Percentiles rank a stretch among this genome's conserved stretches.
Evolutionary conservation across 35 echinoderm and acorn worm genomes (phyloP).

Genomic region (Hemicentrotus pulcherrimus): DNA sequence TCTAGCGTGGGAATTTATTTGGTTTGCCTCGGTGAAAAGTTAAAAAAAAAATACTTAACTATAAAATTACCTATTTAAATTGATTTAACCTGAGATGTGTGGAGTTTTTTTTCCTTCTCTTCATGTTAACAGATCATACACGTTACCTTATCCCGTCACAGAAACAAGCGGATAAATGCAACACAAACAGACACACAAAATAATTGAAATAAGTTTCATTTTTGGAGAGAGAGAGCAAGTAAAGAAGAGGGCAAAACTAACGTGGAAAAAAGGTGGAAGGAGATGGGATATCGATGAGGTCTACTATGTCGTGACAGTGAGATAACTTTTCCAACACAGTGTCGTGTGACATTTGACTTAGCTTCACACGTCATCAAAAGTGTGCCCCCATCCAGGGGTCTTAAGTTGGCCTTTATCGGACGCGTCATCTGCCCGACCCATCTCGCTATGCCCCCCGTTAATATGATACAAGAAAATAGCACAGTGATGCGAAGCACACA

Average conservation of each 20-base stretch:
- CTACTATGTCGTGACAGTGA: not conserved
- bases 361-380: conserved; percentile 15
- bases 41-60: too few species aligned
- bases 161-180: too few species aligned
- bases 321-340: conserved; percentile 34
- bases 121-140: not conserved
- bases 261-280: not conserved
- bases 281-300: not conserved
- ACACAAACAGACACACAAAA: too few species aligned
- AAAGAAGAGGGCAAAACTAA: not conserved
- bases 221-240: not conserved
- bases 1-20: too few species aligned
- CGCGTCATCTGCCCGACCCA: conserved; percentile 1
- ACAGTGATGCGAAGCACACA: conserved; percentile 32
- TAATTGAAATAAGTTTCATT: not conserved
- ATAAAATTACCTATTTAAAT: too few species aligned
- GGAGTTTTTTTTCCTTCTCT: not conserved
- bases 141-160: too few species aligned
- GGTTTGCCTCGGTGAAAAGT: too few species aligned
- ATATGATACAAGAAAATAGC: conserved; percentile 30
- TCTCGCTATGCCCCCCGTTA: not conserved
- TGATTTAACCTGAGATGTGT: too few species aligned
- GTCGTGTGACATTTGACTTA: conserved; percentile 31
- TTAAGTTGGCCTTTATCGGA: not conserved
- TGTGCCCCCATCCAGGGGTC: not conserved